Evolutionary conservation across 2,888 invertebrate species (phyloP).

Genomic region (Sphinx pinastri): DNA sequence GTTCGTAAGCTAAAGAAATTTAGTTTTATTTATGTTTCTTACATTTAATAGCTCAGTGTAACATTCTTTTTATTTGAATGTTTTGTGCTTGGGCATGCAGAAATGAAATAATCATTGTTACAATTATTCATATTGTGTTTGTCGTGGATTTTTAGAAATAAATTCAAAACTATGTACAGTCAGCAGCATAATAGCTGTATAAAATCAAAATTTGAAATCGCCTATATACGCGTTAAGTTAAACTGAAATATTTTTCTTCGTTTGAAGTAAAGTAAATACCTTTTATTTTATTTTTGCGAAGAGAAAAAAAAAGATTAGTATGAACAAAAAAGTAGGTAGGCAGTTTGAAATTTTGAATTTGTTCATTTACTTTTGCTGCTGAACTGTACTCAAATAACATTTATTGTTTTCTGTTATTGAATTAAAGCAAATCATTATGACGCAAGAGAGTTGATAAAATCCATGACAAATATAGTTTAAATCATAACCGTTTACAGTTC

Average conservation of each 20-base stretch:
- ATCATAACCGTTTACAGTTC: slow-evolving; percentile 72
- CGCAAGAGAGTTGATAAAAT: slow-evolving; percentile 8
- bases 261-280: too few species aligned
- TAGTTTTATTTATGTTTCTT: slow-evolving; percentile 56
- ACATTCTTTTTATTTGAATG: slow-evolving; percentile 67
- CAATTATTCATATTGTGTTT: slow-evolving; percentile 51
- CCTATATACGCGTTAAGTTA: too few species aligned
- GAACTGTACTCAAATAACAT: neutral
- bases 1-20: slow-evolving; percentile 62
- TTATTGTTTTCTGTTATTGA: neutral
- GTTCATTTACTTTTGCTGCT: too few species aligned
- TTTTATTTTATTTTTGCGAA: too few species aligned
- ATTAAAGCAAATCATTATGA: slow-evolving; percentile 2
- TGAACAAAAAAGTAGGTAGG: too few species aligned
- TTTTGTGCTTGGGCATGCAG: slow-evolving; percentile 83
- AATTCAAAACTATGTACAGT: slow-evolving; percentile 5
- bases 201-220: too few species aligned
- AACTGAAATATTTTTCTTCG: too few species aligned
- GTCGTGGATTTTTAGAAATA: slow-evolving; percentile 46
- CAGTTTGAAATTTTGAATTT: too few species aligned
- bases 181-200: too few species aligned
- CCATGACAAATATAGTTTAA: slow-evolving; percentile 47
- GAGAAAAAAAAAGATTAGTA: too few species aligned
- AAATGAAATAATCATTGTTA: slow-evolving; percentile 73
- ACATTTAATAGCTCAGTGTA: slow-evolving; percentile 66